These are phyloP conservation scores for Pangasius djambal DNA, from an alignment of 2,797 vertebrate genomes.

Conservation along the genomic window DNA sequence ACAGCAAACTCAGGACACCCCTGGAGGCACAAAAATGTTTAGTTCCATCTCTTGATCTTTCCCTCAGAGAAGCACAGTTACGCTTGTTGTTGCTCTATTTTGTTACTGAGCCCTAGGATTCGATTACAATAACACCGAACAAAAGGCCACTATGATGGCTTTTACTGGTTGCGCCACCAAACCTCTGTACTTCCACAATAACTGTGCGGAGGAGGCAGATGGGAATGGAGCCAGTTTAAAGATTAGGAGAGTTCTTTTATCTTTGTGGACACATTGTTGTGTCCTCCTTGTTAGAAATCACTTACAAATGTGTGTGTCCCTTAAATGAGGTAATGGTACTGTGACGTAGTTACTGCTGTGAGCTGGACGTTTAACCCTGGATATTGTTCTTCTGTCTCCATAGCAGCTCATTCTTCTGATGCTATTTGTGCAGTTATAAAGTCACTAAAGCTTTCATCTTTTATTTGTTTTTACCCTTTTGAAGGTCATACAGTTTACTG, in stretches of 20 bases:
- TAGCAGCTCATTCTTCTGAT: constrained; percentile 23
- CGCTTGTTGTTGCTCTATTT: constrained; percentile 65
- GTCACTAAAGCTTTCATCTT: constrained; percentile 10
- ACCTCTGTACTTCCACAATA: constrained; percentile 71
- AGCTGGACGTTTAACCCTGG: constrained; percentile 29
- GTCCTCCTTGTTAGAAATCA: constrained; percentile 23
- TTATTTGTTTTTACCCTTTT: not conserved
- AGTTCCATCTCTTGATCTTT: constrained; percentile 57
- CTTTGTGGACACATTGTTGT: constrained; percentile 26
- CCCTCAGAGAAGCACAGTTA: constrained; percentile 75
- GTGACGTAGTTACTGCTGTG: constrained; percentile 28
- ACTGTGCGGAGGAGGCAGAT: constrained; percentile 59
- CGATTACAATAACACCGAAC: constrained; percentile 58
- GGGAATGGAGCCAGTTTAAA: constrained; percentile 60
- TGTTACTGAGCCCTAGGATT: constrained; percentile 67
- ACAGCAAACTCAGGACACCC: constrained; percentile 58
- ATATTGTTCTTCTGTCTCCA: constrained; percentile 31
- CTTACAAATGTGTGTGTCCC: not conserved
- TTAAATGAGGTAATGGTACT: constrained; percentile 41
- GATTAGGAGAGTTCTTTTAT: constrained; percentile 34
- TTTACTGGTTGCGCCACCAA: constrained; percentile 52
- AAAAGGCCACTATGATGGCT: constrained; percentile 54
- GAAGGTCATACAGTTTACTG: constrained; percentile 5
- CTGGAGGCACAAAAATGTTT: constrained; percentile 54
- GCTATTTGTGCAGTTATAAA: constrained; percentile 27